Conservation (phyloP, 2,888 invertebrate genomes). For the Spodoptera littoralis region DNA sequence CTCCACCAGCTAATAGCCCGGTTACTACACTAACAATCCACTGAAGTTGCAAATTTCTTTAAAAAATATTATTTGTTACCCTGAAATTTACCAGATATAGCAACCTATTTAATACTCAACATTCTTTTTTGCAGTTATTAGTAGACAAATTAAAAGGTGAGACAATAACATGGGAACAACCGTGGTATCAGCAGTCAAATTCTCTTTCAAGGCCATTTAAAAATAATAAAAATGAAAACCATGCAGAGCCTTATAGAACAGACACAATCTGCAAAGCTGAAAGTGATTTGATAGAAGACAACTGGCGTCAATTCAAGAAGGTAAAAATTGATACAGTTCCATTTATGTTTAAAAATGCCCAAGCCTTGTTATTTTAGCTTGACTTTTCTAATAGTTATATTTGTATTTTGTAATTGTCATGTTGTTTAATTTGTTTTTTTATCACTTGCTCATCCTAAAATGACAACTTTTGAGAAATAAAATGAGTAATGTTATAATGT, state of each 20-base stretch:
- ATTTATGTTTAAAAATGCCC: neutral
- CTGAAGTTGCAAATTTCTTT: too few species aligned
- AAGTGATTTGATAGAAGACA: slow-evolving; percentile 68
- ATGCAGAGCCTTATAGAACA: slow-evolving; percentile 59
- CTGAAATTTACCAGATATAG: too few species aligned
- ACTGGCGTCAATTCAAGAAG: slow-evolving; percentile 75
- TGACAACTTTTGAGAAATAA: too few species aligned
- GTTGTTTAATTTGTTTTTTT: too few species aligned
- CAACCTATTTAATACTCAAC: too few species aligned
- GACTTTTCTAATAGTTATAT: too few species aligned
- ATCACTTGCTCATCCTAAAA: too few species aligned
- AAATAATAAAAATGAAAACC: slow-evolving; percentile 34
- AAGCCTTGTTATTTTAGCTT: neutral
- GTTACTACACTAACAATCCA: too few species aligned
- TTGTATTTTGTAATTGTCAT: too few species aligned
- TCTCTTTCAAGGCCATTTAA: slow-evolving; percentile 66
- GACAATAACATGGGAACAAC: slow-evolving; percentile 74
- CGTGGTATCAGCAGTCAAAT: slow-evolving; percentile 77
- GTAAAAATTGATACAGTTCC: slow-evolving; percentile 50
- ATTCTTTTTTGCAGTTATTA: slow-evolving; percentile 64
- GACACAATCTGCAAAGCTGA: slow-evolving; percentile 73
- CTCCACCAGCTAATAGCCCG: too few species aligned
- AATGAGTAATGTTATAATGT: too few species aligned
- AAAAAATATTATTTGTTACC: too few species aligned
- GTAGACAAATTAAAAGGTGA: slow-evolving; percentile 59